Base-by-base conservation (phyloP, 2,113 vertebrate species). In the Accipiter cooperii region DNA sequence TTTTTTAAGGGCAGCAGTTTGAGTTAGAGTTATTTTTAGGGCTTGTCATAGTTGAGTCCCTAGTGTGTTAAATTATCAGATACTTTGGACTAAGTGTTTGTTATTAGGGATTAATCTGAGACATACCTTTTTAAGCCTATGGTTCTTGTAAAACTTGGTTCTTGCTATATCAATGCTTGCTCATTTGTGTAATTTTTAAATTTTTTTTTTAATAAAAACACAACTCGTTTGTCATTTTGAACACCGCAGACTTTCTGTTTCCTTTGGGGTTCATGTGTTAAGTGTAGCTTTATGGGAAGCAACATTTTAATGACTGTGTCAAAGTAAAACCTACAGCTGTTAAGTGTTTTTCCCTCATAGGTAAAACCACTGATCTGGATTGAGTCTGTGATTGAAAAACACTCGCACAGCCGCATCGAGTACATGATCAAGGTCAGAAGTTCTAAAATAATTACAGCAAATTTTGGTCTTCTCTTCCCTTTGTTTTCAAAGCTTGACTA, bases 361-460 rank as follows among this genome's bases (percentile, higher is more conserved):
- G 99, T 99, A 52, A 99, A 99, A 95, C 99, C 99, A 5, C 94
- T 99, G 94, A 99, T 99, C 97, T 99, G 99, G 99, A 99, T 99
- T 14, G 99, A 99, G 95, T 99, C 99, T 5, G 99, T 99, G 85
- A 99, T 99, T 24, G 99, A 99, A 96, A 99, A 99, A 93, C 99
- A 99, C 95, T 99, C 99, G 63, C 99, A 99, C 98, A 99, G 99
- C 97, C 99, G 99, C 64, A 99, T 99, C 3, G 99, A 99, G 97
- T 99, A 99, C 98, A 99, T 99, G 99, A 99, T 99, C 92, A 99
- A 99, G 99, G 99, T 99, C 44, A 42, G 96, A 38, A 44, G 12
- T 6, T 22, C 55, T 40, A 5, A 18, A 51, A 33, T 13, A 22
- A 58, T n/a, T 13, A 4, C 7, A 13, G 33, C 31, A 68, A 5